A percentile compares a stretch with the other conserved stretches of the same genome.
Conservation (phyloP, 2,797 vertebrate genomes). For the Anguilla anguilla region DNA sequence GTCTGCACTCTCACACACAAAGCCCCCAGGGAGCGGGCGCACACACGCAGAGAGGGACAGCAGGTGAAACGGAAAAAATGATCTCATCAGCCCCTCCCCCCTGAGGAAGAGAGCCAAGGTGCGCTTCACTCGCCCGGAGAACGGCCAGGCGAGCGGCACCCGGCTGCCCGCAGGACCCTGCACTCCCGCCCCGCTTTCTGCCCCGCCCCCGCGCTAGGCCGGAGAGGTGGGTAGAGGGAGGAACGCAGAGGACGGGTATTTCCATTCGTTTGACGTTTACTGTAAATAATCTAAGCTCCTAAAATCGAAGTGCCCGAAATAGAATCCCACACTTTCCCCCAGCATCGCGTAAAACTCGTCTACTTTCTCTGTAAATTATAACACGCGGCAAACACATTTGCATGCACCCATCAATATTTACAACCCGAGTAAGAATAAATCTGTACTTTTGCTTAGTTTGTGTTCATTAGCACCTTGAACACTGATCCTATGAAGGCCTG, state of each 20-base stretch:
- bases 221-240: neutral
- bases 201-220: neutral
- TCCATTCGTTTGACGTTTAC: neutral
- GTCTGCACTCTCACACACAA: neutral
- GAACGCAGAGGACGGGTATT: neutral
- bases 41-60: neutral
- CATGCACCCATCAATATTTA: neutral
- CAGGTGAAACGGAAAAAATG: slow-evolving; percentile 26
- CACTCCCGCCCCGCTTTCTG: neutral
- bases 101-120: neutral
- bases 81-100: neutral
- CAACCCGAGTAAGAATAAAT: neutral
- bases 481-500: neutral
- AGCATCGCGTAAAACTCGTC: neutral
- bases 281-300: neutral
- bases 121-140: neutral
- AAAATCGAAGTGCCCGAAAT: neutral
- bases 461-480: neutral
- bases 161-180: neutral
- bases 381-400: neutral
- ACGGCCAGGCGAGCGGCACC: neutral
- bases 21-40: neutral
- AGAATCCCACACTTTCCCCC: neutral
- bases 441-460: neutral
- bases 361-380: neutral